These are phyloP conservation scores for Microctonus aethiopoides DNA, from an alignment of 2,888 invertebrate genomes.

Conservation along the genomic window DNA sequence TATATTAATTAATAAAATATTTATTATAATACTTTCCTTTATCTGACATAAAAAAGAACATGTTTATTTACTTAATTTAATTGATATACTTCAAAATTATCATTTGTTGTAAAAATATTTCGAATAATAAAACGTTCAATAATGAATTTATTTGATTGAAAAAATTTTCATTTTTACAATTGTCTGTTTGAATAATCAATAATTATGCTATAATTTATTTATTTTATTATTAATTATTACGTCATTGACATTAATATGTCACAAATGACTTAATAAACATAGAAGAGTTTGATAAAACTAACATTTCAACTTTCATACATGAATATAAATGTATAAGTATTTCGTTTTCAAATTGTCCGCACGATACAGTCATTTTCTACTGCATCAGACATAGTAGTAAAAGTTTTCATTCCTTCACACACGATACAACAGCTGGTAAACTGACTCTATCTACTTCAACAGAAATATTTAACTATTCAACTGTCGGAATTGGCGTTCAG, in stretches of 20 bases:
- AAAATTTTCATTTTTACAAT: too few relatives aligned
- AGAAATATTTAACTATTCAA: neutral
- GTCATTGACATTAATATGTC: neutral
- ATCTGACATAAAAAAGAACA: neutral
- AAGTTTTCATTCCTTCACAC: neutral
- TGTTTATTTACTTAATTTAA: neutral
- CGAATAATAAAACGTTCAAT: neutral
- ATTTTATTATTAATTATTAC: neutral
- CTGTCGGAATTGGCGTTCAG: neutral
- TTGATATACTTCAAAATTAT: constrained; percentile 4
- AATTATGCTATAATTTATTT: too few relatives aligned
- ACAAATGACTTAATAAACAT: neutral
- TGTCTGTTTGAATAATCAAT: too few relatives aligned
- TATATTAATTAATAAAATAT: neutral
- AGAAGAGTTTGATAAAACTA: neutral
- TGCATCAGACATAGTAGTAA: neutral
- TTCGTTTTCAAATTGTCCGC: neutral
- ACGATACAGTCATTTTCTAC: constrained; percentile 7
- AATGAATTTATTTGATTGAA: neutral
- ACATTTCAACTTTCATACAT: neutral
- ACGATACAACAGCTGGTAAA: constrained; percentile 3
- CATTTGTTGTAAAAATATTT: neutral
- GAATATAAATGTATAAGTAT: neutral
- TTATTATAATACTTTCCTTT: neutral
- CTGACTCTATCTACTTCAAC: constrained; percentile 6